Evolutionary conservation across 2,797 vertebrate species (phyloP).

Genomic region (Cygnus olor): DNA sequence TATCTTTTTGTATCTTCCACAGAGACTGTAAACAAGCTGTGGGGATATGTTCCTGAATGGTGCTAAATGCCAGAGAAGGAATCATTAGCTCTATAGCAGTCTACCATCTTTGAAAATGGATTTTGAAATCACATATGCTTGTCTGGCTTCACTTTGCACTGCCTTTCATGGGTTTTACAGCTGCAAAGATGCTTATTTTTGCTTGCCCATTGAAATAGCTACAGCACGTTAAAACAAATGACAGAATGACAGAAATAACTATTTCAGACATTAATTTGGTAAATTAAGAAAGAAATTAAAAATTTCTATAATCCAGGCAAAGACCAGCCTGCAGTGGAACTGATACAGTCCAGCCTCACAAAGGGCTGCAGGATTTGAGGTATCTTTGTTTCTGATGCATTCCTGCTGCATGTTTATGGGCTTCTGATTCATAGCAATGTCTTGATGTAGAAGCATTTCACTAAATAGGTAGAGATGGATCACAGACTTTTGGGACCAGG

Average conservation of each 20-base stretch:
- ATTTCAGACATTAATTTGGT: background rate
- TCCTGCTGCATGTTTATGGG: background rate
- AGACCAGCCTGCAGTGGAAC: background rate
- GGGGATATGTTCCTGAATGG: background rate
- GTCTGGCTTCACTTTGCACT: background rate
- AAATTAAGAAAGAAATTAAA: background rate
- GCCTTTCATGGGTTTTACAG: background rate
- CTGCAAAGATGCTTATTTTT: background rate
- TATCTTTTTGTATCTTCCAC: background rate
- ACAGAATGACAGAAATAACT: background rate
- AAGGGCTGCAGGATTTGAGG: background rate
- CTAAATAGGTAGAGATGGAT: background rate
- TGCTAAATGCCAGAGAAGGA: background rate
- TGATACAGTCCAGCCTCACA: background rate
- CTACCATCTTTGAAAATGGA: background rate
- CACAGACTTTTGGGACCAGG: background rate
- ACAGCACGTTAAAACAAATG: background rate
- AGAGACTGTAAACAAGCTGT: background rate
- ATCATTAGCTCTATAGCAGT: background rate
- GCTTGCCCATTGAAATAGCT: background rate
- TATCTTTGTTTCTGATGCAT: fast-evolving
- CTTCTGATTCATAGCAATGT: background rate
- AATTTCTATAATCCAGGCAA: too few species aligned
- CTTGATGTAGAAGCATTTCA: background rate
- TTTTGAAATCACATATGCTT: background rate